These are phyloP conservation scores for Temnopleurus reevesii DNA, from an alignment of 53 echinoderm and acorn worm species.

Conservation along the genomic window DNA sequence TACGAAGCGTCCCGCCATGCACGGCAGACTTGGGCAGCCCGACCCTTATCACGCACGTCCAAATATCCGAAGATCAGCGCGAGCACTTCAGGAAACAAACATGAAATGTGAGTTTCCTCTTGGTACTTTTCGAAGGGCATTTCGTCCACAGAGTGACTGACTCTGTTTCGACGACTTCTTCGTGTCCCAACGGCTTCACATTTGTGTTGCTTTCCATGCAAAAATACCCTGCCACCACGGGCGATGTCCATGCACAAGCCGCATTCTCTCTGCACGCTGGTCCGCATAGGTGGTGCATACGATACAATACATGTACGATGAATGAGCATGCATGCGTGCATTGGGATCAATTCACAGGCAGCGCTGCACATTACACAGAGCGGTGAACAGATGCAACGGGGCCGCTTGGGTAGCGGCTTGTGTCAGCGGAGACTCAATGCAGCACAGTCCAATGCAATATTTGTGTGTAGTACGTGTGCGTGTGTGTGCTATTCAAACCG, in stretches of 20 bases:
- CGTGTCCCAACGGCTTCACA: conserved; percentile 55
- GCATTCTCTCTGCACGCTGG: conserved; percentile 51
- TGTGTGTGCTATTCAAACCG: conserved; percentile 39
- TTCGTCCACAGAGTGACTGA: conserved; percentile 61
- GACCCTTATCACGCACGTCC: conserved; percentile 97
- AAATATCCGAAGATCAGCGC: conserved; percentile 98
- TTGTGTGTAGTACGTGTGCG: conserved; percentile 22
- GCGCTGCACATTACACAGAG: conserved; percentile 17
- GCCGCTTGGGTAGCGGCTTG: conserved; percentile 55
- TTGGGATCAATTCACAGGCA: conserved; percentile 30
- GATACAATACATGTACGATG: conserved; percentile 43
- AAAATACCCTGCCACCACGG: conserved; percentile 61
- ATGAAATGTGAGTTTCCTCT: conserved; percentile 94
- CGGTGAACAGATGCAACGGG: conserved; percentile 47
- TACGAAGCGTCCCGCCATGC: conserved; percentile 96
- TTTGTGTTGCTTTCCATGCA: conserved; percentile 61
- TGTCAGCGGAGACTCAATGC: conserved; percentile 27
- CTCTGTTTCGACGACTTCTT: conserved; percentile 60
- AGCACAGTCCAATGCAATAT: not conserved
- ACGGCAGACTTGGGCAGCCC: conserved; percentile 95
- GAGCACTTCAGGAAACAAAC: conserved; percentile 97
- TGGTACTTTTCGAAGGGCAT: conserved; percentile 64
- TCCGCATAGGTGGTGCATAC: conserved; percentile 55
- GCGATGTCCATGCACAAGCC: conserved; percentile 61
- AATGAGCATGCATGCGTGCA: conserved; percentile 59